These are phyloP conservation scores for Bicyclus anynana DNA, from an alignment of 1,140 invertebrate species.

Conservation along the genomic window DNA sequence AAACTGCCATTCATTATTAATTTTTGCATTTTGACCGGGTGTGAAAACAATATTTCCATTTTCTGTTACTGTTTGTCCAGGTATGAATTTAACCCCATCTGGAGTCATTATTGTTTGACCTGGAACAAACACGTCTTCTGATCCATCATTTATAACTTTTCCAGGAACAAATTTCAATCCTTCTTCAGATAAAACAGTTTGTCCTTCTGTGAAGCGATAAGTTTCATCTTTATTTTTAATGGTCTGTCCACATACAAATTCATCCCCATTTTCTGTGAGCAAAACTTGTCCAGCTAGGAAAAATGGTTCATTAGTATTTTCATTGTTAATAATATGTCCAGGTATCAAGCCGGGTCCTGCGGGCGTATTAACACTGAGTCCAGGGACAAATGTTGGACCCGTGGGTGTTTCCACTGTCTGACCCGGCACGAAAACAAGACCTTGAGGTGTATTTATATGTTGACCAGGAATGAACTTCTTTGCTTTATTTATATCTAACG, in stretches of 20 bases:
- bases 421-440: slow-evolving; percentile 84
- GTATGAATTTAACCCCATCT: slow-evolving; percentile 79
- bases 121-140: slow-evolving; percentile 79
- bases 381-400: slow-evolving; percentile 84
- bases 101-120: slow-evolving; percentile 83
- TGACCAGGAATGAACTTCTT: slow-evolving; percentile 83
- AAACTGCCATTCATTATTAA: slow-evolving; percentile 78
- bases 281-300: slow-evolving; percentile 84
- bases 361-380: slow-evolving; percentile 83
- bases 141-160: slow-evolving; percentile 72
- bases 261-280: slow-evolving; percentile 78
- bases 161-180: slow-evolving; percentile 84
- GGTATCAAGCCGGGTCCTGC: slow-evolving; percentile 82
- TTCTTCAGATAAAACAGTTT: slow-evolving; percentile 81
- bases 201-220: slow-evolving; percentile 81
- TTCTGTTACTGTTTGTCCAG: slow-evolving; percentile 79
- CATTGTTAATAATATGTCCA: slow-evolving; percentile 81
- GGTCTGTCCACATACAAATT: slow-evolving; percentile 83
- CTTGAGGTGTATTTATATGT: slow-evolving; percentile 82
- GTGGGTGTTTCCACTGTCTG: slow-evolving; percentile 84
- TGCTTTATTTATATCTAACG: slow-evolving; percentile 80
- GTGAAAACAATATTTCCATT: slow-evolving; percentile 79
- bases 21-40: slow-evolving; percentile 81
- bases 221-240: slow-evolving; percentile 79
- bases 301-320: slow-evolving; percentile 78